Base-by-base conservation (phyloP, 37 sponge, comb jelly and placozoan genomes). In the Crambe crambe region DNA sequence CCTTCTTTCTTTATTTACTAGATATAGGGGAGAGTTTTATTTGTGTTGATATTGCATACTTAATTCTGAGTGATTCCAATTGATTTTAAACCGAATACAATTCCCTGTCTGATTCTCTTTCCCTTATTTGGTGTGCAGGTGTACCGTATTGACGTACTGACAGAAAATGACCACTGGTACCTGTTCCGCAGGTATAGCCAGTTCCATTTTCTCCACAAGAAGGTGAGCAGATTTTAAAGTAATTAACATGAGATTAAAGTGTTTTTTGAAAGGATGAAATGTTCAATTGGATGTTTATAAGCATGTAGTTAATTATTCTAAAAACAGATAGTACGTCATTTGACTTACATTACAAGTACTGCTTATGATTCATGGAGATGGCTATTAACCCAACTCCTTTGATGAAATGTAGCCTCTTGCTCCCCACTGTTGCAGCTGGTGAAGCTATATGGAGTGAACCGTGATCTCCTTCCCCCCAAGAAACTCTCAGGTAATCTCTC, bases 401-500 rank as follows among this genome's bases (percentile, higher is more conserved):
- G n/a, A n/a, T n/a, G n/a, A n/a, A n/a, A n/a, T n/a, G n/a, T n/a
- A n/a, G n/a, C n/a, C n/a, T n/a, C n/a, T n/a, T n/a, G n/a, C n/a
- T n/a, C n/a, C n/a, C n/a, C n/a, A n/a, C n/a, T n/a, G n/a, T n/a
- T n/a, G n/a, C 80, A 95, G 92, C 78, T 95, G 57, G 71, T 91
- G 66, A 87, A 88, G 80, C 43, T 78, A 63, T 85, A 88, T 61
- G 80, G 75, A 20, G 59, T 94, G 21, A 32, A 56, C n/a, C 47
- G 70, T 5, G 95, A 91, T 42, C 73, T 91, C 32, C 83, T 97
- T 20, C 97, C 97, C 22, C 94, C 94, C 0, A 97, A 97, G 81
- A 85, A 86, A 38, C 38, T 89, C 51, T 83, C 88, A 30, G 91
- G 93, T 3, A 97, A 91, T 67, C 79, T 93, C 31, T 79, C 83